Conservation (phyloP, 1,140 invertebrate genomes). For the Oryctes rhinoceros region DNA sequence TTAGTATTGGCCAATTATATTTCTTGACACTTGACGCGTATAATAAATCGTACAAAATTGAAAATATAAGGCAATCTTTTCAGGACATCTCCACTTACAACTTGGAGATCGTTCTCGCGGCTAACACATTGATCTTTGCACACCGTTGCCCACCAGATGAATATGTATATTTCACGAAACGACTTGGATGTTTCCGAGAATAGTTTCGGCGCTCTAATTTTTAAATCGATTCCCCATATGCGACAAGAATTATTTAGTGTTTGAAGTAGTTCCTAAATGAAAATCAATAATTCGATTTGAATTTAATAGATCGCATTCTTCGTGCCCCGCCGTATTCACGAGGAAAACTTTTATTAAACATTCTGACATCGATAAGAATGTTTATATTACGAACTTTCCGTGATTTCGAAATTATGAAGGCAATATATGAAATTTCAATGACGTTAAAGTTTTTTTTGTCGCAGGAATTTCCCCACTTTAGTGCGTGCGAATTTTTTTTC, state of each 20-base stretch:
- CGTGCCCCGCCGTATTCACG: background rate
- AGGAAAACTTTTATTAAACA: constrained; percentile 12
- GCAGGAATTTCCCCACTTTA: background rate
- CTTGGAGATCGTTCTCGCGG: no score
- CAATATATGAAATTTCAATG: constrained; percentile 16
- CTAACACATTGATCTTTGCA: no score
- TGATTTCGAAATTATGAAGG: constrained; percentile 24
- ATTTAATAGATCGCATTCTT: constrained; percentile 24
- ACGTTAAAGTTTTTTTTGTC: background rate
- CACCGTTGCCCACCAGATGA: no score
- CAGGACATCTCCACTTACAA: no score
- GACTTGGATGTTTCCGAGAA: background rate
- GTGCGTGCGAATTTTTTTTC: background rate
- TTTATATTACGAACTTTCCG: constrained; percentile 12
- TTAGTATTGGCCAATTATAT: no score
- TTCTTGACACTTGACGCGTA: no score
- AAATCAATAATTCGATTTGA: constrained; percentile 33
- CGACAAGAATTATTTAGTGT: constrained; percentile 2
- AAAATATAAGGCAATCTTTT: no score
- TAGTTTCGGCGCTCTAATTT: constrained; percentile 7
- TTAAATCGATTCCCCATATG: constrained; percentile 12
- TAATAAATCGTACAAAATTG: no score
- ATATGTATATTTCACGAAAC: no score
- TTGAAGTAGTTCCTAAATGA: constrained; percentile 26
- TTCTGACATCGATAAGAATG: constrained; percentile 8